These are phyloP conservation scores for Clarias platycephalus DNA, from an alignment of 2,797 vertebrate genomes.

Conservation along the genomic window DNA sequence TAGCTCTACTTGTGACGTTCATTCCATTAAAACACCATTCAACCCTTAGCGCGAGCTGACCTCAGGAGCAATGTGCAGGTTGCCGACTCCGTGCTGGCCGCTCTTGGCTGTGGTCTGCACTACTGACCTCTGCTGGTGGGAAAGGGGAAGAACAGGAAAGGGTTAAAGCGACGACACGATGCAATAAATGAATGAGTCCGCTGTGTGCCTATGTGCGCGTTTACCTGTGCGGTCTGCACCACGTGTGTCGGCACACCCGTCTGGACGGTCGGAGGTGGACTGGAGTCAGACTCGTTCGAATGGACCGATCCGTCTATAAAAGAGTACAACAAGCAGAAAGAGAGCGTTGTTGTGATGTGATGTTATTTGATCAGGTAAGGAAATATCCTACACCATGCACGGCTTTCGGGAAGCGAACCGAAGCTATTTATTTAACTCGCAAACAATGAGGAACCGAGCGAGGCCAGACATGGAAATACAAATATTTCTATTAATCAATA, in stretches of 20 bases:
- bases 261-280: conserved; percentile 75
- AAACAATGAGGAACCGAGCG: too few species aligned
- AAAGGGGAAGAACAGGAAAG: conserved; percentile 34
- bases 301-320: conserved; percentile 82
- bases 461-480: background rate
- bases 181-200: background rate
- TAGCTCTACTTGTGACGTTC: background rate
- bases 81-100: conserved; percentile 75
- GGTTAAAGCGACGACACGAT: background rate
- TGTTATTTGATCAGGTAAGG: background rate
- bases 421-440: too few species aligned
- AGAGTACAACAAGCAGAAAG: background rate
- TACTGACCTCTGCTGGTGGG: conserved; percentile 80
- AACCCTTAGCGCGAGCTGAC: conserved; percentile 57
- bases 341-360: background rate
- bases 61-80: conserved; percentile 82
- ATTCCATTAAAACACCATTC: background rate
- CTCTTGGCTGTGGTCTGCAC: conserved; percentile 82
- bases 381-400: too few species aligned
- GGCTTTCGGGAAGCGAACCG: too few species aligned
- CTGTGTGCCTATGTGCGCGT: conserved; percentile 23
- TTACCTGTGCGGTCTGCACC: conserved; percentile 86
- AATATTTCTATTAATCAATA: background rate
- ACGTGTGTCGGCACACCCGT: conserved; percentile 83
- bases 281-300: conserved; percentile 86